Base-by-base conservation (phyloP, 2,888 invertebrate species). In the Synergus itoensis region DNA sequence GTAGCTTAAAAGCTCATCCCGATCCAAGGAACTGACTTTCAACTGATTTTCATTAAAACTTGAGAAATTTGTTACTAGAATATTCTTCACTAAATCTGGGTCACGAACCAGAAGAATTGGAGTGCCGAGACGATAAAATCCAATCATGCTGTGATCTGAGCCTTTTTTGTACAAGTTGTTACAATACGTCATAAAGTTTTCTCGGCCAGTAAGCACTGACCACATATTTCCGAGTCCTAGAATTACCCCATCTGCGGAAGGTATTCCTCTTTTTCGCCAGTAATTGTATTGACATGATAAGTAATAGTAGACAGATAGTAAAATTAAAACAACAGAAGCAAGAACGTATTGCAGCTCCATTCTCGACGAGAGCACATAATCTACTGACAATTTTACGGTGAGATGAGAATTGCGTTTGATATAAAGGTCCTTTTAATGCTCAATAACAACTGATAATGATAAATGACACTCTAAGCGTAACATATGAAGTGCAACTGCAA, bases 31-130 rank as follows among this genome's bases (percentile, higher is more conserved):
- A 67, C 43, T 67, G 11, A 67, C 12, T 18, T 67, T 43, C 5
- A 67, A 0, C 18, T 21, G 41, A 43, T 90, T 91, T 0, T 83
- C 75, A 1, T 86, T 80, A 43, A 91, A 91, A 41, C 77, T 89
- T 0, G 82, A 4, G 40, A 90, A 91, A 62, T 87, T 86, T 3
- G 83, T 88, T n/a, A 86, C 81, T 62, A 90, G 0, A 0, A 91
- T 85, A 3, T 43, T 80, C 53, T 91, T 90, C 0, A 89, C 80
- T 0, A 91, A 12, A 36, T 87, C 86, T 0, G 89, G 89, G 2
- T 91, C 91, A 0, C 87, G 82, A 0, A 90, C 4, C 7, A 90
- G n/a, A 0, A 90, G 77, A 41, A 67, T 76, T 3, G 89, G 89
- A 1, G 53, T 63, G 1, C 62, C 41, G 36, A 77, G 57, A 53